Percentiles rank a stretch among this genome's conserved stretches.
These are phyloP conservation scores for Calidris pugnax DNA, from an alignment of 2,113 vertebrate species.

Conservation along the genomic window DNA sequence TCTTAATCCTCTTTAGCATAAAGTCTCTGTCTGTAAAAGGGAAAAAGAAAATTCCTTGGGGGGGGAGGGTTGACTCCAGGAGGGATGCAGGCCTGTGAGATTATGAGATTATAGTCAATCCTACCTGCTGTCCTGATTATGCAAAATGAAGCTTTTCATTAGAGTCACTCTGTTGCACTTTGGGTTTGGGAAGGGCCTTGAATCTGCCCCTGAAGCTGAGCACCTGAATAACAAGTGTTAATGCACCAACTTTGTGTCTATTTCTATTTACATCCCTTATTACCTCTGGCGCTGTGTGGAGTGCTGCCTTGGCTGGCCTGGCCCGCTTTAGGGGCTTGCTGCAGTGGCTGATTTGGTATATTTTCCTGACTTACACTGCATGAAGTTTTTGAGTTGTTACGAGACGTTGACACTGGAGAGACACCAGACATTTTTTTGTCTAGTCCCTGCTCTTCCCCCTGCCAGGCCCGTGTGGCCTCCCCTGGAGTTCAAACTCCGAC, in stretches of 20 bases:
- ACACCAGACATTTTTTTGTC: too few relatives aligned
- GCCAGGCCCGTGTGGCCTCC: background rate
- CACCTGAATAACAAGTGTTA: too few relatives aligned
- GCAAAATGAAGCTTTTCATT: fast-evolving
- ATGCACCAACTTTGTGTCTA: background rate
- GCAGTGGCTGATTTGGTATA: fast-evolving
- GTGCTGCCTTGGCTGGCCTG: background rate
- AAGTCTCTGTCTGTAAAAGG: background rate
- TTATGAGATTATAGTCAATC: background rate
- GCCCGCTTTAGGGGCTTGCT: background rate
- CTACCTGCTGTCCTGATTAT: background rate
- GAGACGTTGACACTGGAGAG: background rate
- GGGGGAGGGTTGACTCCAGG: background rate
- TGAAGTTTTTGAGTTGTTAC: background rate
- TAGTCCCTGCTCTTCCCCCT: background rate
- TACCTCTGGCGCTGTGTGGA: background rate
- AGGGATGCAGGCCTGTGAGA: background rate
- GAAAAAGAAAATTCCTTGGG: background rate
- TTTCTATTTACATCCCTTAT: fast-evolving
- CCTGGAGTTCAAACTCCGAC: background rate
- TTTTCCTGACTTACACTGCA: fast-evolving
- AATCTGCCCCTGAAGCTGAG: background rate
- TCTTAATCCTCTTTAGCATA: background rate
- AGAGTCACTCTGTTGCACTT: background rate
- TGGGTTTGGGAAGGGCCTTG: background rate